A percentile compares a stretch with the other conserved stretches of the same genome.
phyloP scores from a whole-genome alignment of 2,888 invertebrate species.

The Therioaphis trifolii region DNA sequence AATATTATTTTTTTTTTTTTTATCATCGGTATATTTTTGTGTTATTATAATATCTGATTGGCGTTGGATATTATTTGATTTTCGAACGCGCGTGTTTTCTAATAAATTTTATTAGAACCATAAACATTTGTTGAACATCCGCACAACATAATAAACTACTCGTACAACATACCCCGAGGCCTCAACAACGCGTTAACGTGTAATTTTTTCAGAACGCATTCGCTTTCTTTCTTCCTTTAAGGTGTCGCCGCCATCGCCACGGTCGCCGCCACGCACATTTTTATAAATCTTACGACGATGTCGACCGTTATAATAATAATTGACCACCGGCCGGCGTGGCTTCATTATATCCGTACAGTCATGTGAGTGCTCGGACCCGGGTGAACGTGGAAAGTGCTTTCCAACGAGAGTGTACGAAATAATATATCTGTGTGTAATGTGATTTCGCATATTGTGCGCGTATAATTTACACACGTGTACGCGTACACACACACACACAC shows the following conservation, averaged over 20 bases:
- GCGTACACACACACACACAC: not conserved
- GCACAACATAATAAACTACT: not conserved
- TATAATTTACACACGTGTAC: not conserved
- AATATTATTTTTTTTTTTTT: not conserved
- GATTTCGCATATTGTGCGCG: constrained; percentile 29
- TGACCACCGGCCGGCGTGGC: constrained; percentile 7
- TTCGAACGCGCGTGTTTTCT: not conserved
- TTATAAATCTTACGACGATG: not conserved
- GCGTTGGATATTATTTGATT: constrained; percentile 24
- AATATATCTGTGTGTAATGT: not conserved
- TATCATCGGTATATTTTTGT: not conserved
- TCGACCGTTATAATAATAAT: constrained; percentile 42
- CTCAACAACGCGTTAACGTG: constrained; percentile 39
- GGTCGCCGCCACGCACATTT: not conserved
- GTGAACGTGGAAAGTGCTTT: constrained; percentile 46
- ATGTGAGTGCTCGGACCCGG: not conserved
- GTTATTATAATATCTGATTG: constrained; percentile 24
- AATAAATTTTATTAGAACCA: not conserved
- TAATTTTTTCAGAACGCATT: constrained; percentile 54
- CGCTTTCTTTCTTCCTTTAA: constrained; percentile 57
- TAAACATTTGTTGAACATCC: not conserved
- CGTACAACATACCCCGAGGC: constrained; percentile 8
- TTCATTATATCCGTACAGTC: constrained; percentile 28
- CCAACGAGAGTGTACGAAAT: constrained; percentile 44
- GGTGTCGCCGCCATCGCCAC: constrained; percentile 27